These are phyloP conservation scores for Acanthacorydalis orientalis DNA, from an alignment of 2,888 invertebrate species.

Conservation along the genomic window DNA sequence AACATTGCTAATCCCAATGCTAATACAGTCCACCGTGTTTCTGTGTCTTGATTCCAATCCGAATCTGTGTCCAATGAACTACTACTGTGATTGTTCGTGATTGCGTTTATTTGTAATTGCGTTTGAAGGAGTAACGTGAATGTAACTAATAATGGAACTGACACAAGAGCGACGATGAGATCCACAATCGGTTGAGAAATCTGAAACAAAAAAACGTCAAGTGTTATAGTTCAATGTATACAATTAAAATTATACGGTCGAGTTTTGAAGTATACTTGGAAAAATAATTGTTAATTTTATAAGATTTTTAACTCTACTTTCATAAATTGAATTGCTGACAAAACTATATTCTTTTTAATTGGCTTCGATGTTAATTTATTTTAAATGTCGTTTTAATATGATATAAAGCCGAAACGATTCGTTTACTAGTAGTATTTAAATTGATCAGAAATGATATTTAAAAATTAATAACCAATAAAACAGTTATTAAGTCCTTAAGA, in stretches of 20 bases:
- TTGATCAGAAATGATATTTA: no score
- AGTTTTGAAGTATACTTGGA: no score
- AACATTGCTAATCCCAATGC: conserved; percentile 26
- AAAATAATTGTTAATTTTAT: no score
- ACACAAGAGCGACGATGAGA: neutral
- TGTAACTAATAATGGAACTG: conserved; percentile 1
- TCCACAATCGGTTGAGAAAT: conserved; percentile 3
- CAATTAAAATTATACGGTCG: neutral
- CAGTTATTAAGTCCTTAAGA: no score
- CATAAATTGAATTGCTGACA: no score
- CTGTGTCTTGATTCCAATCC: neutral
- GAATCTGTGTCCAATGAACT: neutral
- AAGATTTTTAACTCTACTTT: no score
- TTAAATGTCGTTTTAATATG: no score
- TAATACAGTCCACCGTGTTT: conserved; percentile 24
- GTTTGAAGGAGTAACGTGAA: conserved; percentile 1
- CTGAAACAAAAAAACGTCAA: neutral
- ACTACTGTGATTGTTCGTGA: neutral
- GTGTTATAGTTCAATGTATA: neutral
- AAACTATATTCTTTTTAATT: no score
- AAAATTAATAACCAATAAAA: no score
- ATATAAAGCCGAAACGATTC: no score
- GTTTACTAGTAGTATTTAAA: no score
- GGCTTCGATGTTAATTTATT: no score
- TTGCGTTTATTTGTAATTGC: neutral